Conservation (phyloP, 2,113 vertebrate genomes). For the Takifugu bimaculatus region DNA sequence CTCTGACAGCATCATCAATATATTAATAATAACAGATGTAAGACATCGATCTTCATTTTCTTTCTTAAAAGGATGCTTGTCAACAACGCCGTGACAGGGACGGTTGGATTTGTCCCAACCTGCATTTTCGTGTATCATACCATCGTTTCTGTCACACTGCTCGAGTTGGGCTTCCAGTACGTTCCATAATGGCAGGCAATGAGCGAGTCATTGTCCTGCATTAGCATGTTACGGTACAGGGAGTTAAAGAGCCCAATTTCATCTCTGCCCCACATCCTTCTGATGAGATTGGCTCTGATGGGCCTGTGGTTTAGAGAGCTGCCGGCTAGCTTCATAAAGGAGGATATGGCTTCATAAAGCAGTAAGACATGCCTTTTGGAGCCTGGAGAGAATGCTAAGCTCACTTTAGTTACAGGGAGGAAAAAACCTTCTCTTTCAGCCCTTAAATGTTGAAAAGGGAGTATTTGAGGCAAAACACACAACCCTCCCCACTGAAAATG, state of each 20-base stretch:
- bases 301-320: conserved; percentile 42
- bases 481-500: too few relatives aligned
- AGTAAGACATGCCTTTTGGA: conserved; percentile 52
- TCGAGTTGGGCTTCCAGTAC: conserved; percentile 42
- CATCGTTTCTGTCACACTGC: conserved; percentile 43
- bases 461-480: too few relatives aligned
- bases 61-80: conserved; percentile 32
- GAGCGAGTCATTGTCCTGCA: conserved; percentile 62
- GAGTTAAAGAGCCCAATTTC: conserved; percentile 61
- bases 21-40: conserved; percentile 57
- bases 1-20: conserved; percentile 71
- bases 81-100: conserved; percentile 11
- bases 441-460: not conserved
- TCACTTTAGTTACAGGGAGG: not conserved
- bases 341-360: conserved; percentile 55
- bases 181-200: conserved; percentile 56
- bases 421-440: conserved; percentile 21
- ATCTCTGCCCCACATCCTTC: conserved; percentile 48
- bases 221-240: conserved; percentile 64
- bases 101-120: conserved; percentile 7
- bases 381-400: conserved; percentile 18
- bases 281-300: conserved; percentile 56
- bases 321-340: conserved; percentile 50
- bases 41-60: conserved; percentile 67
- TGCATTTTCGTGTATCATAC: conserved; percentile 38